A percentile compares a stretch with the other conserved stretches of the same genome.
Evolutionary conservation across 2,797 vertebrate species (phyloP).

Genomic region (Notoglanidium macrostoma): DNA sequence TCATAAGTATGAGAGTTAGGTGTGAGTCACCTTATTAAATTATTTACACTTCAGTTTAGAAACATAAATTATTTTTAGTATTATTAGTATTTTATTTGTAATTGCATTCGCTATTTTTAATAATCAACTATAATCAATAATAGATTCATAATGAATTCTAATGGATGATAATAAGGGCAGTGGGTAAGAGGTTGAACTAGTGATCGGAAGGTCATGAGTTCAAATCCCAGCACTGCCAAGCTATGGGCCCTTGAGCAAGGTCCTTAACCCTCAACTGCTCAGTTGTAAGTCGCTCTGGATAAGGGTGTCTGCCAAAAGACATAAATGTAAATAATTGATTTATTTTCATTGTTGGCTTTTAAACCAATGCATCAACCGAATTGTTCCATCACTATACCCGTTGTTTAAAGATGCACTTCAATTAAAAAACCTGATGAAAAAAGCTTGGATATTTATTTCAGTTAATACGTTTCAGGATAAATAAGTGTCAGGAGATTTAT

Average conservation of each 20-base stretch:
- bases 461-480: too few relatives aligned
- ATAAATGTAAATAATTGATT: too few relatives aligned
- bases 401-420: neutral
- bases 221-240: too few relatives aligned
- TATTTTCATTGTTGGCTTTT: neutral
- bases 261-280: too few relatives aligned
- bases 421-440: neutral
- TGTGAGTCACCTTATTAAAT: neutral
- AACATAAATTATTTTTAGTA: neutral
- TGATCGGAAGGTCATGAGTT: too few relatives aligned
- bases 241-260: too few relatives aligned
- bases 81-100: neutral
- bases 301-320: too few relatives aligned
- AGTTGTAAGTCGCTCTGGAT: too few relatives aligned
- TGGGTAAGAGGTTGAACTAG: too few relatives aligned
- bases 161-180: neutral
- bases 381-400: neutral
- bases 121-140: neutral
- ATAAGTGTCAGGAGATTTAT: too few relatives aligned
- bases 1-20: neutral
- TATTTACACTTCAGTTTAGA: neutral
- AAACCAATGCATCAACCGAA: neutral
- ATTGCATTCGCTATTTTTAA: neutral
- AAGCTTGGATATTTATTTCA: neutral
- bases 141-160: neutral